Evolutionary conservation across 2,888 invertebrate genomes (phyloP).

Genomic region (Plagodis dolabraria): DNA sequence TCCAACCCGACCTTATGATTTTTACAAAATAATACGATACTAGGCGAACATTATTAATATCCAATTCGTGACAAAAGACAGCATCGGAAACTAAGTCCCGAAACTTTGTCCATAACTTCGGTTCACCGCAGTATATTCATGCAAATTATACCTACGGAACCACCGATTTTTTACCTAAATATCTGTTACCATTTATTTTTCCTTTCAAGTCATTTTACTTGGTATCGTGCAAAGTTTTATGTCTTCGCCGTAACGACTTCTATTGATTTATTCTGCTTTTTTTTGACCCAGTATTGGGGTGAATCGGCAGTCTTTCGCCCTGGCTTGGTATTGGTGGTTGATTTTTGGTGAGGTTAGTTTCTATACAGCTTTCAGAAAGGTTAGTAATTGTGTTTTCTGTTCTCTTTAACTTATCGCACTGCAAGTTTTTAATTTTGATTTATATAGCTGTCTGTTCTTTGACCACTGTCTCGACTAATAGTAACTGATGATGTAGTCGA

Average conservation of each 20-base stretch:
- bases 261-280: conserved; percentile 61
- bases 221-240: conserved; percentile 67
- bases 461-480: too few species aligned
- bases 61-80: conserved; percentile 12
- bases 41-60: neutral
- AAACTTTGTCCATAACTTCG: conserved; percentile 15
- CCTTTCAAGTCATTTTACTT: conserved; percentile 50
- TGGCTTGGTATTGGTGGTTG: conserved; percentile 52
- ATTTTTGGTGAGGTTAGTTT: conserved; percentile 19
- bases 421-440: neutral
- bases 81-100: conserved; percentile 1
- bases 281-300: conserved; percentile 39
- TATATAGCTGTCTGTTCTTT: neutral
- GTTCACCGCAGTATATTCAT: conserved; percentile 3
- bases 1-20: too few species aligned
- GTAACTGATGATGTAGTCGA: too few species aligned
- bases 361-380: conserved; percentile 9
- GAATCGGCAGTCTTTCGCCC: conserved; percentile 51
- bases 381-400: conserved; percentile 4
- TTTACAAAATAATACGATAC: neutral
- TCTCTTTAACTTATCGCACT: neutral
- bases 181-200: conserved; percentile 39
- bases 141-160: conserved; percentile 45
- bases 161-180: conserved; percentile 32
- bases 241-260: conserved; percentile 52